Conservation (phyloP, 2,113 vertebrate species). For the Setophaga petechia region DNA sequence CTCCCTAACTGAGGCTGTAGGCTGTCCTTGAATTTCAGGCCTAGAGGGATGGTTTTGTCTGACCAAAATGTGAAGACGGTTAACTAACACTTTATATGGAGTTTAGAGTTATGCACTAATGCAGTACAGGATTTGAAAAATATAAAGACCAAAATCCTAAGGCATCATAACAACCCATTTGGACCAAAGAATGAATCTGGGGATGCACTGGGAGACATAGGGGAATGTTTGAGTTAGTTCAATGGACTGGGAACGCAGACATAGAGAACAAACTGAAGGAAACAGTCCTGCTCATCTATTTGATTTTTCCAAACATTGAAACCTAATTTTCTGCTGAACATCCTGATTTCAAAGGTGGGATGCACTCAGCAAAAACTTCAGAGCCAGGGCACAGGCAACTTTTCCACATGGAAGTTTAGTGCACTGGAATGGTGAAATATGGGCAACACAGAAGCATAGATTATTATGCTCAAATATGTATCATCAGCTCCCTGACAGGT, state of each 20-base stretch:
- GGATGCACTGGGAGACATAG: rapidly evolving
- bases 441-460: background rate
- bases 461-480: background rate
- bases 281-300: background rate
- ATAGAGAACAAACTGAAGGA: background rate
- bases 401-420: background rate
- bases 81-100: background rate
- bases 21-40: background rate
- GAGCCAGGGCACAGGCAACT: background rate
- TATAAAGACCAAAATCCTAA: background rate
- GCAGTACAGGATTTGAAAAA: background rate
- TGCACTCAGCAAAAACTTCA: background rate
- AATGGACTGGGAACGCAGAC: background rate
- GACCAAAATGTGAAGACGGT: background rate
- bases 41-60: background rate
- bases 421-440: background rate
- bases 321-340: background rate
- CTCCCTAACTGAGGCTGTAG: background rate
- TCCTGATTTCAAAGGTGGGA: background rate
- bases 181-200: background rate
- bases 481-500: background rate
- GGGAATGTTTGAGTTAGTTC: background rate
- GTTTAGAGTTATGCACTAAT: background rate
- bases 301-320: background rate
- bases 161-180: background rate